phyloP scores from a whole-genome alignment of 2,113 vertebrate genomes.

The Crotalus tigris region DNA sequence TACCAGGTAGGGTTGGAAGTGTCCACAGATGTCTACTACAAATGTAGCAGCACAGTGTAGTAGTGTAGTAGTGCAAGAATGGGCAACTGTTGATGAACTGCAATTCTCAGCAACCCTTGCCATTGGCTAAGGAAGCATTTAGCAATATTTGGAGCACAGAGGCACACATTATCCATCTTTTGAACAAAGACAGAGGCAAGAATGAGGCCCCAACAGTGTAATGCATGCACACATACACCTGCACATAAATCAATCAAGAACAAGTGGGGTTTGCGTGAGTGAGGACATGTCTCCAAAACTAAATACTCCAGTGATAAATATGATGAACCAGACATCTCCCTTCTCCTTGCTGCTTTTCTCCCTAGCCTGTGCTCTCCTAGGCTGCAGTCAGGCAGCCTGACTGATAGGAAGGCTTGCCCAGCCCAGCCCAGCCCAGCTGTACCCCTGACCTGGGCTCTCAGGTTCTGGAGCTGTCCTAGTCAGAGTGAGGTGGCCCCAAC shows the following conservation, averaged over 20 bases:
- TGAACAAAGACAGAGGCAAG: background rate
- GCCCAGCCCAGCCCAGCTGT: slow-evolving; percentile 35
- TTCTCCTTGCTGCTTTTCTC: background rate
- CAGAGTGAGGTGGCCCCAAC: slow-evolving; percentile 51
- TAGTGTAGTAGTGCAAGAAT: background rate
- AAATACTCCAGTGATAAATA: background rate
- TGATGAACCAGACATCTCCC: background rate
- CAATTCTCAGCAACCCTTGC: background rate
- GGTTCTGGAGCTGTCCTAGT: slow-evolving; percentile 49
- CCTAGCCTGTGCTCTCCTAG: background rate
- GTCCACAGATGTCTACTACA: background rate
- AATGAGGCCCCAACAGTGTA: background rate
- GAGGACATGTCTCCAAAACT: background rate
- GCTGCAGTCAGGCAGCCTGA: background rate
- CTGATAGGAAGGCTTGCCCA: background rate
- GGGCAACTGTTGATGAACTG: background rate
- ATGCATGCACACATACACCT: background rate
- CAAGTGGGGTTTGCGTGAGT: background rate
- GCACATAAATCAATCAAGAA: background rate
- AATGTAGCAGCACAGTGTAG: background rate
- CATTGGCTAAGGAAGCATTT: background rate
- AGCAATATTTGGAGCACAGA: background rate
- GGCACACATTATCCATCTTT: background rate
- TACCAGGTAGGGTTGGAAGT: background rate
- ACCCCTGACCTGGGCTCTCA: slow-evolving; percentile 65